Evolutionary conservation across 2,113 vertebrate species (phyloP), one percentile per base, ranked within the genome.

Genomic region (Falco punctatus): DNA sequence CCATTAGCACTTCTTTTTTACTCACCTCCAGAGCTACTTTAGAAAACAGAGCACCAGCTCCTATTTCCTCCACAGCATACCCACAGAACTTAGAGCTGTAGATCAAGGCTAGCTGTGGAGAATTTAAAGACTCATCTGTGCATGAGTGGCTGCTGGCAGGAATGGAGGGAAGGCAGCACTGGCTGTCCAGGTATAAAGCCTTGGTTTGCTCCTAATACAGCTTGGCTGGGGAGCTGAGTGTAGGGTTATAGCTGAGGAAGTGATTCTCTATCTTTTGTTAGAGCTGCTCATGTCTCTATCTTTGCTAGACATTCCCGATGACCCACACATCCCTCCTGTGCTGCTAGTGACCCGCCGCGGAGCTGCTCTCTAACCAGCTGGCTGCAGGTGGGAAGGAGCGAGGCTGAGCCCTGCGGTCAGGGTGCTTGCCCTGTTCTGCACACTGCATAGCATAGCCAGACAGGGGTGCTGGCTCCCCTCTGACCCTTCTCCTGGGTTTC

Each of bases 301-400:
- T 30, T 57, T 32, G 42, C 5, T 12, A 6, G 23, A 35, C 5
- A 1, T 6, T 57, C 11, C 49, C 22, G 3, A 11, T 52, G 49
- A 24, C 23, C 61, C 13, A 13, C 1, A 1, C 0, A 0, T 67
- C 54, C 46, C 19, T 54, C 22, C 42, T 2, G 1, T 21, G 30
- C 30, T 69, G 40, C 12, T 35, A 8, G 48, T 40, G 61, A 40
- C 28, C 15, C 32, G 10, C 15, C 32, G 10, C 20, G 33, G 26
- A 74, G 73, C 26, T 67, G 46, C 54, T 89, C 30, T 27, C 32
- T 13, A 10, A 11, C 14, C 14, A 9, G 16, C 6, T 48, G 46
- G 46, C 48, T 55, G 26, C 48, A 64, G 62, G n/a, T 27, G 42
- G 42, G 42, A 42, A n/a, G 69, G 23, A 62, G 21, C n/a, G 27